These are phyloP conservation scores for Tetrao urogallus DNA, from an alignment of 2,113 vertebrate genomes.

Conservation along the genomic window DNA sequence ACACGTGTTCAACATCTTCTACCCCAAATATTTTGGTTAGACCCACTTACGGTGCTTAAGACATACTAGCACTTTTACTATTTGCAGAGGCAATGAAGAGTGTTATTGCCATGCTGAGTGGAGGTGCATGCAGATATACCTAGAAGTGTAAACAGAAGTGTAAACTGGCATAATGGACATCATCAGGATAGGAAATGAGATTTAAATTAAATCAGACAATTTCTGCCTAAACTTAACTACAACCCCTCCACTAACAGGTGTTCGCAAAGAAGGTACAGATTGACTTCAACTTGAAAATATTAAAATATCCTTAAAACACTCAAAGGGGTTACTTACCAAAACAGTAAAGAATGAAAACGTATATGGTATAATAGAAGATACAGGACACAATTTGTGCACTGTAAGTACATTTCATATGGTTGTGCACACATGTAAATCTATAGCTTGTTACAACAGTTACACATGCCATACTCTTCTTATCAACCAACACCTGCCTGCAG, in stretches of 20 bases:
- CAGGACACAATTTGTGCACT: not conserved
- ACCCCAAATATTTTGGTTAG: slow-evolving; percentile 12
- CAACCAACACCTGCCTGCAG: not conserved
- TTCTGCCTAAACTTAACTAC: not conserved
- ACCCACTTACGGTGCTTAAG: slow-evolving; percentile 17
- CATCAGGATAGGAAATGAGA: not conserved
- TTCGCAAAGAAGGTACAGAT: not conserved
- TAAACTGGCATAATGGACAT: not conserved
- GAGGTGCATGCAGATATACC: not conserved
- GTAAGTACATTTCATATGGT: not conserved
- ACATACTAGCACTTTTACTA: not conserved
- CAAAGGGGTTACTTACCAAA: not conserved
- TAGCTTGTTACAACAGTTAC: not conserved
- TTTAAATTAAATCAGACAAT: not conserved
- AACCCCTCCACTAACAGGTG: not conserved
- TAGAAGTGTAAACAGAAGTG: not conserved
- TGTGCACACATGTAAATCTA: not conserved
- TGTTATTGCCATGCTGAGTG: not conserved
- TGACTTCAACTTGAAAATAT: not conserved
- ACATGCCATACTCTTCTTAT: fast-evolving
- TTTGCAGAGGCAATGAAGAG: not conserved
- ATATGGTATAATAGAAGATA: not conserved
- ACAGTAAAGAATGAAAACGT: not conserved
- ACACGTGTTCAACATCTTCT: not conserved
- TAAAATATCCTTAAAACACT: not conserved